Evolutionary conservation across 2,888 invertebrate genomes (phyloP).

Genomic region (Campoletis raptor): DNA sequence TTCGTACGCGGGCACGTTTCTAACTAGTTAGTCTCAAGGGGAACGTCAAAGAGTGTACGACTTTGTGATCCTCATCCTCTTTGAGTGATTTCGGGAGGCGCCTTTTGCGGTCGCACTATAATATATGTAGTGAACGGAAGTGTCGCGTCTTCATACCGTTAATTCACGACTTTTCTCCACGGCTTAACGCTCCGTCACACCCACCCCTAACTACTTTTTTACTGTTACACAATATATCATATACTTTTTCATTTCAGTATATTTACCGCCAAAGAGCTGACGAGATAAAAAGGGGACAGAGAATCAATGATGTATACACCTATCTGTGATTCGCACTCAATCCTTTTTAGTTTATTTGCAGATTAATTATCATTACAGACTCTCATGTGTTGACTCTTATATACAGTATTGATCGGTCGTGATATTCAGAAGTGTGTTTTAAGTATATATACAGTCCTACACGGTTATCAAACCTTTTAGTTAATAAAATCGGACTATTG

Average conservation of each 20-base stretch:
- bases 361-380: not conserved
- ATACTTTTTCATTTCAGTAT: not conserved
- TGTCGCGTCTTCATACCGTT: constrained; percentile 57
- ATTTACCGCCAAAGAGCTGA: not conserved
- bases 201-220: constrained; percentile 10
- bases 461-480: not conserved
- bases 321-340: not conserved
- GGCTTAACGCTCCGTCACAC: constrained; percentile 33
- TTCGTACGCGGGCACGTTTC: not conserved
- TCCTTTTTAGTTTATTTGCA: too few relatives aligned
- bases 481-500: not conserved
- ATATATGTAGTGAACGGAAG: constrained; percentile 53
- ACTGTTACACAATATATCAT: not conserved
- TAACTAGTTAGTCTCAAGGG: constrained; percentile 24
- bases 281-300: not conserved
- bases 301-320: not conserved
- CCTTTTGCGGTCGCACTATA: constrained; percentile 44
- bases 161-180: constrained; percentile 61
- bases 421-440: not conserved
- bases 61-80: constrained; percentile 32
- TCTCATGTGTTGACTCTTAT: not conserved
- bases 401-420: not conserved
- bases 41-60: constrained; percentile 11
- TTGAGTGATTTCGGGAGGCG: constrained; percentile 56
- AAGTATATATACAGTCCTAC: not conserved